Evolutionary conservation across 92 coral and sea anemone species (phyloP).

Genomic region (Epizoanthus ramosus): DNA sequence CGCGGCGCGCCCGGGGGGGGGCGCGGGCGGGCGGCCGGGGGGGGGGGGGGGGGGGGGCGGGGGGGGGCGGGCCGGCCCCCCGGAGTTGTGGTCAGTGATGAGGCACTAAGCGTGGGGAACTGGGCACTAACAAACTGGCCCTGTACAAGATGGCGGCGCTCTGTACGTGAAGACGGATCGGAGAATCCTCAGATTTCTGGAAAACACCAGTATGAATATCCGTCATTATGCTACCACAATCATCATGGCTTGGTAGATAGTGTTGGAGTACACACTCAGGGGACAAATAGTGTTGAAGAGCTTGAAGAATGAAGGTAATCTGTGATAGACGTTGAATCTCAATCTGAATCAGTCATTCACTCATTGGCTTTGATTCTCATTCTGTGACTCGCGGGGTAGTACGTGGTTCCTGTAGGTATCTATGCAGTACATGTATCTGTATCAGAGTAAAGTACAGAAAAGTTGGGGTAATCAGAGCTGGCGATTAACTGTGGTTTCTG

Average conservation of each 20-base stretch:
- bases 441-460: neutral
- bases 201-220: constrained; percentile 16
- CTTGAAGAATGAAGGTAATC: neutral
- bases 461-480: constrained; percentile 16
- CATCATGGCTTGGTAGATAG: constrained; percentile 19
- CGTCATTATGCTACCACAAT: constrained; percentile 14
- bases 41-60: too few species aligned
- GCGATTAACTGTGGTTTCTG: constrained; percentile 5
- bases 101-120: too few species aligned
- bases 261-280: constrained; percentile 11
- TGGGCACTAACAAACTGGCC: too few species aligned
- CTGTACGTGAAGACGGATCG: too few species aligned
- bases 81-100: too few species aligned
- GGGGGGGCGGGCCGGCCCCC: too few species aligned
- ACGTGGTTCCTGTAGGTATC: too few species aligned
- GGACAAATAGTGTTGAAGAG: constrained; percentile 14
- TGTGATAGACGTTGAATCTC: constrained; percentile 13
- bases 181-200: constrained; percentile 4
- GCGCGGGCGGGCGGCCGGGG: too few species aligned
- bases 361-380: neutral
- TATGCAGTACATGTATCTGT: too few species aligned
- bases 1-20: too few species aligned
- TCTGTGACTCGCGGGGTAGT: too few species aligned
- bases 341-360: neutral
- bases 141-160: too few species aligned